Evolutionary conservation across 2,113 vertebrate species (phyloP), one percentile per base, ranked within the genome.

Genomic region (Puffinus mauretanicus): DNA sequence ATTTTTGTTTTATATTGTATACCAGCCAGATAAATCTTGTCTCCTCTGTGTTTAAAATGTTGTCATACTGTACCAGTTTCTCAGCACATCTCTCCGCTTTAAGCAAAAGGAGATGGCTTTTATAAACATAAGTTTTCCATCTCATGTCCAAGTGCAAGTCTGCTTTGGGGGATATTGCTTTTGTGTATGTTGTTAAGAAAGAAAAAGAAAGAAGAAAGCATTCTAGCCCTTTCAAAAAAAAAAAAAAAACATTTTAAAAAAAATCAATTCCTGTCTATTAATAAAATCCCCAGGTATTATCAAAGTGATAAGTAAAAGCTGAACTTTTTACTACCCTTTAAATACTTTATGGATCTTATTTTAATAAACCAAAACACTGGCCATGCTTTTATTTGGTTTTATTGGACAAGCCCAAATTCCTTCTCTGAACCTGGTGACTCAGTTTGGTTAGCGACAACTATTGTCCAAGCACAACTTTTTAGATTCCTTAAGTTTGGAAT

Each of bases 1-100:
- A 87, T 97, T 96, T 97, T 85, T 97, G 90, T 94, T 95, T 96
- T 95, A 80, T 94, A 85, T 65, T 94, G 79, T 91, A 90, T 71
- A 90, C 38, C 54, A 89, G 90, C 71, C 86, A 88, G 94, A 97
- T 87, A 92, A 95, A 96, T 90, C 83, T 86, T 30, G 91, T 97
- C 92, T 96, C 61, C 77, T 97, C 91, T 85, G 89, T 98, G 96
- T 97, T 96, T 73, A 94, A 96, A 95, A 93, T 77, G 97, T 97
- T 97, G 94, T 94, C 95, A 80, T 96, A 87, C 67, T 96, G 94
- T 97, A 96, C 88, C 90, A 94, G 93, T 96, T 97, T 93, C 89
- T 95, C 62, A 93, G 91, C 83, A 85, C 90, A 86, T 89, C 94
- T 85, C 93, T 88, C 62, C 85, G 64, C 95, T 97, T 95, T 79